Conservation (phyloP, 2,888 invertebrate species). For the Boloria euphrosyne region DNA sequence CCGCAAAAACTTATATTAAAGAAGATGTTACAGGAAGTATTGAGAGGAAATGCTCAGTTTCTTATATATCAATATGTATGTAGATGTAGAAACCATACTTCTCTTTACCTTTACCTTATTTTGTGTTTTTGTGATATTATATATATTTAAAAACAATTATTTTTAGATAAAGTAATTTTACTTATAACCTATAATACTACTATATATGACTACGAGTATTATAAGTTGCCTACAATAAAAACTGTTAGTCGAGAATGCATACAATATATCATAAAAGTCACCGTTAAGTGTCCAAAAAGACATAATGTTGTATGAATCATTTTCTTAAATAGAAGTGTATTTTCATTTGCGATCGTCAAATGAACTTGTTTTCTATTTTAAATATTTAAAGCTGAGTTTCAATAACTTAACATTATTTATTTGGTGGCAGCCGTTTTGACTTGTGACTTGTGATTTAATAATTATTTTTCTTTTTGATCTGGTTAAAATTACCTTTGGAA, state of each 20-base stretch:
- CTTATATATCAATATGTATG: neutral
- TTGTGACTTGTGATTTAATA: too few relatives aligned
- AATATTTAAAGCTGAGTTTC: neutral
- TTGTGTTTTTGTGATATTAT: conserved; percentile 1
- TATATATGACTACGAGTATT: too few relatives aligned
- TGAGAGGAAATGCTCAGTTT: neutral
- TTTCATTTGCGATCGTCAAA: neutral
- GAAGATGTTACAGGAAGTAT: neutral
- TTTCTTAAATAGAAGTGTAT: conserved; percentile 21
- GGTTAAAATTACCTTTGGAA: too few relatives aligned
- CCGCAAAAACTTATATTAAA: neutral
- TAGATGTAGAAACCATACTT: neutral
- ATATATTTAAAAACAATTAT: too few relatives aligned
- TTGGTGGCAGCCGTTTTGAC: too few relatives aligned
- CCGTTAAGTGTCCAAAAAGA: conserved; percentile 34
- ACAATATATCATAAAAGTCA: conserved; percentile 19
- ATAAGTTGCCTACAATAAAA: neutral
- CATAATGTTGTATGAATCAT: conserved; percentile 35
- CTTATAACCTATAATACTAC: too few relatives aligned
- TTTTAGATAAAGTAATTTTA: too few relatives aligned
- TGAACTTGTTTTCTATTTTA: neutral
- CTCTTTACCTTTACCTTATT: neutral
- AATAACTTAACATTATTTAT: too few relatives aligned
- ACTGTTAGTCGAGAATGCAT: conserved; percentile 29
- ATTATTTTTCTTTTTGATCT: too few relatives aligned